Percentiles rank a stretch among this genome's conserved stretches.
phyloP scores from a whole-genome alignment of 2,113 vertebrate genomes.

The Clarias magur region DNA sequence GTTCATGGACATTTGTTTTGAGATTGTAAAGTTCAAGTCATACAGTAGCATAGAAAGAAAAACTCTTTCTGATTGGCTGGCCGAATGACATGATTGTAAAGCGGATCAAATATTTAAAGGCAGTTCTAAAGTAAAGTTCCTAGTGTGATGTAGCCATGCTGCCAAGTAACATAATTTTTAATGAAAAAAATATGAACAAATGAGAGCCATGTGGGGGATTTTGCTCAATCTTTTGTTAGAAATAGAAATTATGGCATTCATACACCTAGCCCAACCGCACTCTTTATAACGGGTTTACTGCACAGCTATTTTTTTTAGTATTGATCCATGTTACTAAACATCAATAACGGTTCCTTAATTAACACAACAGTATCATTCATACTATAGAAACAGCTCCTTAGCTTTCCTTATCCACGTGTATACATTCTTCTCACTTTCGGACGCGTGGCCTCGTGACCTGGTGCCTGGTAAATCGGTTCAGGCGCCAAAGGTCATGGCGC shows the following conservation, averaged over 20 bases:
- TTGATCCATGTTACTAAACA: not conserved
- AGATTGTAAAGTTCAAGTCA: not conserved
- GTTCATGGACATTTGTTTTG: not conserved
- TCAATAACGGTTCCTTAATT: not conserved
- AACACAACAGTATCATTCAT: not conserved
- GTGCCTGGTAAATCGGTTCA: constrained; percentile 57
- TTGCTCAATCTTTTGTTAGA: not conserved
- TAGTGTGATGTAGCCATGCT: not conserved
- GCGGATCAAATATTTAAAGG: not conserved
- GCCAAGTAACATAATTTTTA: not conserved
- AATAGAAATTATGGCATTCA: not conserved
- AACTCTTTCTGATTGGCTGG: not conserved
- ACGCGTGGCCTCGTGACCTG: constrained; percentile 53
- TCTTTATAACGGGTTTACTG: not conserved
- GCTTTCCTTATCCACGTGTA: constrained; percentile 7
- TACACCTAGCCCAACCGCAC: not conserved
- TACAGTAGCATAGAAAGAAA: not conserved
- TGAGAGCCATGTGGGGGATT: not conserved
- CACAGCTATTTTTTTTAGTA: not conserved
- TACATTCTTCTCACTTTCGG: constrained; percentile 44
- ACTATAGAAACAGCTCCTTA: not conserved
- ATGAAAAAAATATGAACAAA: not conserved
- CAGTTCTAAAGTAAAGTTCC: not conserved
- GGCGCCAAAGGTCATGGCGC: constrained; percentile 56
- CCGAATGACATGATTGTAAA: not conserved